Evolutionary conservation across 2,113 vertebrate species (phyloP).

Genomic region (Nothocercus nigrocapillus): DNA sequence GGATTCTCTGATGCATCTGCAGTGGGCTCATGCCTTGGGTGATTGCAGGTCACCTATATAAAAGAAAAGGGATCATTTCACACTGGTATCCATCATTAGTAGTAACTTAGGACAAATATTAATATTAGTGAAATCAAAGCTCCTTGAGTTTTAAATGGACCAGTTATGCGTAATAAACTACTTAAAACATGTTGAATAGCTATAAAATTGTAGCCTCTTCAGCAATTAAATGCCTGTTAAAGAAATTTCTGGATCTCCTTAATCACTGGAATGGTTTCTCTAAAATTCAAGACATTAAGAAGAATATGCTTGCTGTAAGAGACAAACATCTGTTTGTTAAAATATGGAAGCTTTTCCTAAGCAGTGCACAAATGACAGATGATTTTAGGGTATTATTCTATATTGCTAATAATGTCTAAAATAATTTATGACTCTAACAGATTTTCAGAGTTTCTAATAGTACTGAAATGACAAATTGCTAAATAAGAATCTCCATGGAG

Average conservation of each 20-base stretch:
- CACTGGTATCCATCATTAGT: conserved; percentile 55
- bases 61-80: conserved; percentile 40
- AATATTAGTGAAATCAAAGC: conserved; percentile 68
- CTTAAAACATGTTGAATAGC: conserved; percentile 45
- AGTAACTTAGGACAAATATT: conserved; percentile 62
- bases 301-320: background rate
- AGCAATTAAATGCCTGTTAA: conserved; percentile 5
- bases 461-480: background rate
- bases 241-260: background rate
- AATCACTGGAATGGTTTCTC: background rate
- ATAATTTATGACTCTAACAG: background rate
- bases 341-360: background rate
- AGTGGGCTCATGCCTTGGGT: background rate
- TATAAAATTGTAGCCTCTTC: conserved; percentile 26
- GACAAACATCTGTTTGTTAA: background rate
- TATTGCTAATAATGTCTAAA: background rate
- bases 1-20: conserved; percentile 25
- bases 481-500: background rate
- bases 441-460: background rate
- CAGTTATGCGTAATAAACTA: conserved; percentile 47
- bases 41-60: conserved; percentile 38
- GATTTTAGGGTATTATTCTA: background rate
- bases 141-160: conserved; percentile 51
- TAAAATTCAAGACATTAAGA: background rate
- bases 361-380: background rate